Evolutionary conservation across 2,888 invertebrate species (phyloP).

Genomic region (Epinotia nisella): DNA sequence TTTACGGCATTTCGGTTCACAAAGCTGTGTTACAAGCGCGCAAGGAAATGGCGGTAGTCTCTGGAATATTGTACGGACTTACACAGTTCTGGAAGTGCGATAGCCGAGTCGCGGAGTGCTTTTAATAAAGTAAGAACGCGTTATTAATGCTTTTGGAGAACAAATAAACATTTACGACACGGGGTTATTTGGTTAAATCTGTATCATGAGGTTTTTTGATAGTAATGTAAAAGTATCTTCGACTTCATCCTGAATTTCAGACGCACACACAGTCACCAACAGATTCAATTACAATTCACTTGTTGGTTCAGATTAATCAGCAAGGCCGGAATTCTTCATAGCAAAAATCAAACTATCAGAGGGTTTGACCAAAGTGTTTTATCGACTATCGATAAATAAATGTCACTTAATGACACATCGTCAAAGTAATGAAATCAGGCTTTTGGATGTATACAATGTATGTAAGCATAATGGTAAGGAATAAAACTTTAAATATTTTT

Average conservation of each 20-base stretch:
- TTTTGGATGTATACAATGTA: too few species aligned
- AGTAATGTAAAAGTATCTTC: too few species aligned
- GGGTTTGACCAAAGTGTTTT: too few species aligned
- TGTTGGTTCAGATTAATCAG: neutral
- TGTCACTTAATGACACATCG: too few species aligned
- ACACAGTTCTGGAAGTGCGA: neutral
- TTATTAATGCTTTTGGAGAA: constrained; percentile 36
- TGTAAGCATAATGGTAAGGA: too few species aligned
- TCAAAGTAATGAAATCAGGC: too few species aligned
- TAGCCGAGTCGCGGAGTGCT: constrained; percentile 24
- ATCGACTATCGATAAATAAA: too few species aligned
- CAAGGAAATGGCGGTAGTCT: constrained; percentile 4
- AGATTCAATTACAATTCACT: too few species aligned
- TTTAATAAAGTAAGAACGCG: constrained; percentile 44
- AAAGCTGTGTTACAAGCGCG: neutral
- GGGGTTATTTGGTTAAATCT: constrained; percentile 37
- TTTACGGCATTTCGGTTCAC: constrained; percentile 1
- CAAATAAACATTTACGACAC: constrained; percentile 43
- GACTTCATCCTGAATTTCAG: too few species aligned
- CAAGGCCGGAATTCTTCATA: too few species aligned
- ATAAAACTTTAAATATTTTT: too few species aligned
- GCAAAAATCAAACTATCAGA: too few species aligned
- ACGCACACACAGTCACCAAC: neutral
- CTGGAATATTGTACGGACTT: neutral
- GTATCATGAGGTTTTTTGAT: constrained; percentile 19